Conservation (phyloP, 1,140 invertebrate species). For the Drosophila simulans region DNA sequence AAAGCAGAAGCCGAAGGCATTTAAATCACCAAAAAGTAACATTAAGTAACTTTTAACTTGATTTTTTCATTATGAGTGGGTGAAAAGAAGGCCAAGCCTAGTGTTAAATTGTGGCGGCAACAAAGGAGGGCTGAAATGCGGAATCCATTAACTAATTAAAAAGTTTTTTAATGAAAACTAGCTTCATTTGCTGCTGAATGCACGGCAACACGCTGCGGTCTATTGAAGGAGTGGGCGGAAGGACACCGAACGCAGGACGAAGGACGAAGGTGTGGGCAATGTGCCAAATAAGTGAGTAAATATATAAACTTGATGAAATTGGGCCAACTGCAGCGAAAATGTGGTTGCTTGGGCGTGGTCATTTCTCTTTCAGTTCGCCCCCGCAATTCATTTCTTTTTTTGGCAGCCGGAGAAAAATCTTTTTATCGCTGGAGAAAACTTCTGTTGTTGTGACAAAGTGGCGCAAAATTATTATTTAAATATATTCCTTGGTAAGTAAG, state of each 20-base stretch:
- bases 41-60: slow-evolving; percentile 30
- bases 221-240: slow-evolving; percentile 30
- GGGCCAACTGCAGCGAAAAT: slow-evolving; percentile 51
- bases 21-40: slow-evolving; percentile 14
- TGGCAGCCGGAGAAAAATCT: not conserved
- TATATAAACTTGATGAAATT: slow-evolving; percentile 44
- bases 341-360: slow-evolving; percentile 49
- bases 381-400: not conserved
- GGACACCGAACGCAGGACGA: not conserved
- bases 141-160: slow-evolving; percentile 66
- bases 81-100: slow-evolving; percentile 2
- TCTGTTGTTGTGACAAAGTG: slow-evolving; percentile 32
- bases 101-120: slow-evolving; percentile 32
- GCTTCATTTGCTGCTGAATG: slow-evolving; percentile 48
- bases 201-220: slow-evolving; percentile 51
- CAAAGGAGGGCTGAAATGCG: slow-evolving; percentile 4
- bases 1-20: slow-evolving; percentile 33
- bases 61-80: slow-evolving; percentile 30
- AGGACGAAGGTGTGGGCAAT: slow-evolving; percentile 24
- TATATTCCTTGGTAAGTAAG: not conserved
- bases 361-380: slow-evolving; percentile 9
- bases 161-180: slow-evolving; percentile 60
- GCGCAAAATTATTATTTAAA: slow-evolving; percentile 15
- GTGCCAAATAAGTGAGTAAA: slow-evolving; percentile 51
- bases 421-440: slow-evolving; percentile 15